Evolutionary conservation across 2,888 invertebrate genomes (phyloP), one percentile per base, ranked within the genome.

Genomic region (Diarsia dahlii): DNA sequence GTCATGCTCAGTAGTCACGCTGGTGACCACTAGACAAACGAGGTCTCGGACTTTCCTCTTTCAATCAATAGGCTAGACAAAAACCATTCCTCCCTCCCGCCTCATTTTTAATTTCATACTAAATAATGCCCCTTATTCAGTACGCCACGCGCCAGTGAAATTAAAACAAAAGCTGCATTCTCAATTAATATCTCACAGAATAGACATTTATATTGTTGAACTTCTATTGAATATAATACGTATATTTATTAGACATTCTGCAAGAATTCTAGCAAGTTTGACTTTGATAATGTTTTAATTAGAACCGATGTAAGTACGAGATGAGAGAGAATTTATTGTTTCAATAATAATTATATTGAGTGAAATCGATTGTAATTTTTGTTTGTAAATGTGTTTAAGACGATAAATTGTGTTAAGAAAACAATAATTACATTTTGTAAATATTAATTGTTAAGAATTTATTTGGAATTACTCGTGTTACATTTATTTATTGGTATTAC

Each of bases 221-320:
- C 4, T 20, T 80, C 48, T 66, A 54, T 67, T 60, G 8, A 78
- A 54, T 13, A 52, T 5, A 13, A 23, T 34, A 63, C 15, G 1
- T 45, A 63, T 66, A 67, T 58, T 66, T 70, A 67, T 62, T 28
- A 50, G 34, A 54, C 15, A 50, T 56, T 50, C 28, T 81, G 65
- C 39, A 48, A 58, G 12, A 6, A 52, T 20, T 23, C 1, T 9
- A 45, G n/a, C n/a, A n/a, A n/a, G n/a, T 63, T 50, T 62, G 23
- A 79, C 74, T 81, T 78, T n/a, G 56, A 66, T 80, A 74, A 80
- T 80, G 62, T 23, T 78, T 67, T 77, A 62, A 84, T 80, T 76
- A 69, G 28, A 79, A 83, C 67, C 45, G 20, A 39, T 56, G 56
- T 65, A 39, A 52, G 56, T 63, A 68, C 46, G 67, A 67, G 52